Evolutionary conservation across 2,113 vertebrate genomes (phyloP), one percentile per base, ranked within the genome.

Genomic region (Gallinago jamesoni): DNA sequence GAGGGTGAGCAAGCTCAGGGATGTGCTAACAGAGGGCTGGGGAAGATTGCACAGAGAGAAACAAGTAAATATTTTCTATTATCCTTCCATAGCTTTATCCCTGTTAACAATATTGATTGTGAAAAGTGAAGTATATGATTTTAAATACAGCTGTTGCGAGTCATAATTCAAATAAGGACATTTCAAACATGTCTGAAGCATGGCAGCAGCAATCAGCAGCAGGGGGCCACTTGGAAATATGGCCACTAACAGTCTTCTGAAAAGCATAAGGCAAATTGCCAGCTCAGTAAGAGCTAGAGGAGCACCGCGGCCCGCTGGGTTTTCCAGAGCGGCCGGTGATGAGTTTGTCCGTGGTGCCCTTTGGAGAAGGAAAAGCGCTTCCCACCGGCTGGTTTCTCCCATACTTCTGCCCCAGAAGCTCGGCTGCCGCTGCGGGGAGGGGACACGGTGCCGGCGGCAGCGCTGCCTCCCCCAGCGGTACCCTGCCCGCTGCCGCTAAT

Each of bases 111-210:
- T 91, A 96, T 90, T 90, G 92, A 92, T 89, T 89, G 86, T 84
- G 73, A 57, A 89, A 93, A 90, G 80, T 93, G 85, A 89, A 83
- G 63, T 82, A 76, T 76, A 76, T 1, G 31, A 67, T 95, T 94
- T 94, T 93, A 96, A 96, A 97, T 84, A 89, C 77, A 89, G 84
- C 83, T 87, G 69, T 94, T 94, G 50, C 6, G 0, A 94, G 84
- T 83, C 89, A 67, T 92, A 90, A 95, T 94, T 96, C 95, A 93
- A 87, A 94, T 66, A 57, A 90, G 74, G 75, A 73, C 79, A 55
- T 92, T 94, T 92, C 69, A 62, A 87, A 94, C 62, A 45, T 22
- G 28, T 84, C 80, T 91, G 74, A 72, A 89, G 74, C 69, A 52
- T 8, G 31, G 89, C 77, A 91, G 77, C 50, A 84, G 77, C 89